phyloP scores from a whole-genome alignment of 1,140 invertebrate genomes.

The Drosophila nasuta region DNA sequence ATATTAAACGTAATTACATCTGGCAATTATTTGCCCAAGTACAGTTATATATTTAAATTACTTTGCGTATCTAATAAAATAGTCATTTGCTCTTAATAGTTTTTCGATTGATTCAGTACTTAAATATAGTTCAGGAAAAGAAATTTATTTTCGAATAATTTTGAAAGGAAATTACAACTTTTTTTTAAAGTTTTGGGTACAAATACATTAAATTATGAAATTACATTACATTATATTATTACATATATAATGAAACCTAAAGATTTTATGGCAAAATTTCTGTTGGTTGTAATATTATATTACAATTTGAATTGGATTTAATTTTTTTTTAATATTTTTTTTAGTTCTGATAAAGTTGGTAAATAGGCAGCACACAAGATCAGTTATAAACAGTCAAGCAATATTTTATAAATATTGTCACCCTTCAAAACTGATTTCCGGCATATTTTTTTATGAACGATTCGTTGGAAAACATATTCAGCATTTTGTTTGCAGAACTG shows the following conservation, averaged over 20 bases:
- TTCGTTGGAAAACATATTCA: slow-evolving; percentile 12
- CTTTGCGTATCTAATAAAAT: neutral
- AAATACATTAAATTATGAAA: too few species aligned
- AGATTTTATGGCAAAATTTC: neutral
- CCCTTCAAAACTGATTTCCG: slow-evolving; percentile 5
- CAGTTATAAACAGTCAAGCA: neutral
- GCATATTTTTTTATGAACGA: slow-evolving; percentile 2
- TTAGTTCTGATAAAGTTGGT: too few species aligned
- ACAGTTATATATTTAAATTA: slow-evolving; percentile 9
- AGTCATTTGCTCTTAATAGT: too few species aligned
- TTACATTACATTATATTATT: too few species aligned
- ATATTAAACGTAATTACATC: slow-evolving; percentile 9
- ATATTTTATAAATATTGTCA: slow-evolving; percentile 6
- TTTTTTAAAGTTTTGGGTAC: too few species aligned
- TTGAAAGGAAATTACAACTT: too few species aligned
- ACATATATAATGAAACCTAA: neutral
- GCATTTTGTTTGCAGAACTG: slow-evolving; percentile 9
- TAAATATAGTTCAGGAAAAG: too few species aligned
- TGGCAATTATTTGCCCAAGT: slow-evolving; percentile 2
- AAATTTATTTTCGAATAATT: too few species aligned
- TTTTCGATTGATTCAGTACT: too few species aligned
- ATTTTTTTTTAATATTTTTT: neutral
- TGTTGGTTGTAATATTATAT: neutral
- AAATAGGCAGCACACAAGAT: neutral
- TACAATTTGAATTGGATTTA: neutral